Base-by-base conservation (phyloP, 2,888 invertebrate genomes). In the Diaphora mendica region DNA sequence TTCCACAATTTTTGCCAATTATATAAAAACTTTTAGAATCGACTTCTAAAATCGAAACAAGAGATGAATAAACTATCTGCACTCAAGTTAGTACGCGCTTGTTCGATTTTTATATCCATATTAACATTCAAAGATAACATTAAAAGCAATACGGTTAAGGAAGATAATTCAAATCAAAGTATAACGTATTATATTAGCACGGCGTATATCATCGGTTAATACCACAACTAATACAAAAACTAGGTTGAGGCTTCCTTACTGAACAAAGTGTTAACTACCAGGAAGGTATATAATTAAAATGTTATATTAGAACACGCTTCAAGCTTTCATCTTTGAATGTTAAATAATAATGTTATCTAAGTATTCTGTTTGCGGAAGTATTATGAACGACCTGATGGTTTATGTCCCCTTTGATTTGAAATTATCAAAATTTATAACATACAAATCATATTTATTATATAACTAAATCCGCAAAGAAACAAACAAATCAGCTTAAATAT, bases 221-320 rank as follows among this genome's bases (percentile, higher is more conserved):
- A 44, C 39, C 2, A 39, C 39, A 11, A 44, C 44, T 48, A 20
- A 48, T 20, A 48, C 4, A 20, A 48, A 51, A 23, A 23, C 9
- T 9, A 26, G 3, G 1, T 48, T 33, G 66, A 79, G 62, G 71
- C 75, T 77, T 82, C 79, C 79, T 77, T 66, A 73, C 73, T 72
- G 70, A 81, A 64, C 69, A 74, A 74, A 68, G 70, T 79, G 68
- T 67, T 77, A 55, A 66, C 68, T 42, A 42, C 15, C 75, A 82
- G 80, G 78, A 82, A 84, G 75, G 72, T 39, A n/a, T 68, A 26
- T 70, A 77, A 82, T 82, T 77, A 82, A 80, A 64, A 77, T 74
- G 70, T 74, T 74, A 73, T 72, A 71, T 74, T 76, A 70, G 68
- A 35, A 51, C 76, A 79, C 75, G 82, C 71, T 75, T 70, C 70